Evolutionary conservation across 2,888 invertebrate genomes (phyloP).

Genomic region (Calephelis perditalis): DNA sequence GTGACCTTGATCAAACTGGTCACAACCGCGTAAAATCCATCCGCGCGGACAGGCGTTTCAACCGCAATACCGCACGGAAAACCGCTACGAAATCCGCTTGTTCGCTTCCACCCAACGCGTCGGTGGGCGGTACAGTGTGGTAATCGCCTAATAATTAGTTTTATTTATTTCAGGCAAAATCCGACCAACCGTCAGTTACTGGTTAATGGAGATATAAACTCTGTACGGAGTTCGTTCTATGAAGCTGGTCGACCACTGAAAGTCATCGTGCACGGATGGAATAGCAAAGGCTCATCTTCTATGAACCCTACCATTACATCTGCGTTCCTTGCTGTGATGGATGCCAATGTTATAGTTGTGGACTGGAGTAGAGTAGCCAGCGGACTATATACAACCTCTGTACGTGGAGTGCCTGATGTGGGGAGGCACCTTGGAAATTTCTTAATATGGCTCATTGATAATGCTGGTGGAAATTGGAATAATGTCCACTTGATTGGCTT

Average conservation of each 20-base stretch:
- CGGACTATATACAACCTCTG: conserved; percentile 42
- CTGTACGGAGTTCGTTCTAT: conserved; percentile 47
- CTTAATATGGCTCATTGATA: conserved; percentile 53
- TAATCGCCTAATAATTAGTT: too few relatives aligned
- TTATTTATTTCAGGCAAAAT: conserved; percentile 27
- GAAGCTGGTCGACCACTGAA: conserved; percentile 36
- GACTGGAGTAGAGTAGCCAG: conserved; percentile 53
- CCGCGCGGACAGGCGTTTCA: too few relatives aligned
- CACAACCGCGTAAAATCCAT: too few relatives aligned
- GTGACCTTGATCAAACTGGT: too few relatives aligned
- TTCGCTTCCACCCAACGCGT: not conserved
- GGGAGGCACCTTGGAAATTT: conserved; percentile 57
- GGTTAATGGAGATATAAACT: conserved; percentile 42
- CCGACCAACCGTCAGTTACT: conserved; percentile 43
- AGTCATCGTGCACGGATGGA: conserved; percentile 59
- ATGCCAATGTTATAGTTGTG: conserved; percentile 60
- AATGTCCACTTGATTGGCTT: conserved; percentile 63
- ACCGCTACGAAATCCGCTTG: too few relatives aligned
- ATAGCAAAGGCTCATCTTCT: conserved; percentile 42
- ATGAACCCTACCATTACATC: conserved; percentile 42
- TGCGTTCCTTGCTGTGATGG: conserved; percentile 44
- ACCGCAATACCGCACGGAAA: too few relatives aligned
- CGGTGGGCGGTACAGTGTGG: too few relatives aligned
- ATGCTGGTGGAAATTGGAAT: conserved; percentile 52
- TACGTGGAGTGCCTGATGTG: conserved; percentile 46